These are phyloP conservation scores for Hirtodrosophila confusa DNA, from an alignment of 2,888 invertebrate genomes.

Conservation along the genomic window DNA sequence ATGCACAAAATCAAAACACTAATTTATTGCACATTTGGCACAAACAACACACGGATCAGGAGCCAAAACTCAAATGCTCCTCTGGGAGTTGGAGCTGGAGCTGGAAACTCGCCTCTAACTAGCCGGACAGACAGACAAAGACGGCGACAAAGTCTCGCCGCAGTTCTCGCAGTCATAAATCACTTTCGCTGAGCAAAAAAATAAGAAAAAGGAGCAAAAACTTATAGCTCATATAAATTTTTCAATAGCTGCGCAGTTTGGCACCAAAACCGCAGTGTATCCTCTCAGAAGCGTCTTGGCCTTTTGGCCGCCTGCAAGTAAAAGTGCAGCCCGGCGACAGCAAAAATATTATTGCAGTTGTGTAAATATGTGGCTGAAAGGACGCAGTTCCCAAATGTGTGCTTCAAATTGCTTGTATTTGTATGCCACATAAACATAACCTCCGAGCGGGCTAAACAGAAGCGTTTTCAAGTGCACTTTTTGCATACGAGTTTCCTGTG, in stretches of 20 bases:
- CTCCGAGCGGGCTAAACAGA: constrained; percentile 45
- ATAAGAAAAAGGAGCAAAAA: constrained; percentile 13
- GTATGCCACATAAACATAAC: constrained; percentile 66
- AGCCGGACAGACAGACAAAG: constrained; percentile 42
- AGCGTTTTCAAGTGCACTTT: constrained; percentile 70
- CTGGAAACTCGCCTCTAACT: constrained; percentile 51
- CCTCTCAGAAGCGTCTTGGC: constrained; percentile 20
- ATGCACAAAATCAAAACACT: constrained; percentile 77
- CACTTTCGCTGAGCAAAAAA: constrained; percentile 68
- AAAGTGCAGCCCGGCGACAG: constrained; percentile 51
- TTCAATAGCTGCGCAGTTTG: constrained; percentile 42
- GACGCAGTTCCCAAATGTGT: constrained; percentile 56
- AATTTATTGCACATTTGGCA: constrained; percentile 79
- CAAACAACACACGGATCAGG: constrained; percentile 68
- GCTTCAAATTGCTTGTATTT: constrained; percentile 54
- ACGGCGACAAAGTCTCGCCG: constrained; percentile 62
- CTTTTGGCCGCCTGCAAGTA: constrained; percentile 40
- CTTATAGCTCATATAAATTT: constrained; percentile 51
- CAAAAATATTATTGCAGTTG: constrained; percentile 75
- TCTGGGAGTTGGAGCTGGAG: constrained; percentile 32
- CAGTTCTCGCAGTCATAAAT: constrained; percentile 75
- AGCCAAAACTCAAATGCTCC: constrained; percentile 64
- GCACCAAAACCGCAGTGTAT: constrained; percentile 14
- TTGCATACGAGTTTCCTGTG: constrained; percentile 61
- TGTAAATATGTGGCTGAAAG: constrained; percentile 62